Base-by-base conservation (phyloP, 2,797 vertebrate genomes). In the Sebastes taczanowskii region DNA sequence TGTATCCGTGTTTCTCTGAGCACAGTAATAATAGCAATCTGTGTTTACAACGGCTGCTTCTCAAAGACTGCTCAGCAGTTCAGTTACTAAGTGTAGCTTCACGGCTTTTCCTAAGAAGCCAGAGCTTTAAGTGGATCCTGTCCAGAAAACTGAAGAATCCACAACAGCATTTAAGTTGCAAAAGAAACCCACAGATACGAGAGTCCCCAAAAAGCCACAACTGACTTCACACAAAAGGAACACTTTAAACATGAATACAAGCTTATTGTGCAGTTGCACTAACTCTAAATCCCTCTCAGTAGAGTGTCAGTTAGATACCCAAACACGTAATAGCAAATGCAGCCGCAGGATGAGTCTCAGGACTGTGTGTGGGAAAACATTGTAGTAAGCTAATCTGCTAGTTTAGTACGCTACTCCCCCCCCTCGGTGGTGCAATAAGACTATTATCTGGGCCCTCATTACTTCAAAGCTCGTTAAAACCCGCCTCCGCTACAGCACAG, bases 361-460 rank as follows among this genome's bases (percentile, higher is more conserved):
- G 46, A 49, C 14, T 67, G 29, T 78, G 58, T 68, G 10, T 23
- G 13, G 2, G 11, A 11, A 2, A 42, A 42, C 29, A 78, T 66
- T 67, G 68, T 64, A 67, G 68, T 64, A 30, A 84, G 30, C 42
- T 63, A 67, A 78, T 82, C 66, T 84, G 61, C 34, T 25, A 23
- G 73, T 76, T 61, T 66, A 68, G 46, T 55, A 29, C 3, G 5
- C 22, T 58, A 23, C 49, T 29, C 34, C 32, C 25, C 20, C 58
- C 74, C 56, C 67, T 63, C 52, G 0, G 59, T 35, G 58, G 69
- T 77, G 88, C 89, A 90, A 80, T 88, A 90, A 90, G 86, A 83
- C 66, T 90, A 85, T 91, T 88, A 89, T 86, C 87, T 85, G 49
- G 59, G 76, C 55, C 30, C 73, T 89, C 81, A 76, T 86, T 85